Percentiles rank a stretch among this genome's conserved stretches.
These are phyloP conservation scores for Osmoderma eremita DNA, from an alignment of 2,888 invertebrate species.

Conservation along the genomic window DNA sequence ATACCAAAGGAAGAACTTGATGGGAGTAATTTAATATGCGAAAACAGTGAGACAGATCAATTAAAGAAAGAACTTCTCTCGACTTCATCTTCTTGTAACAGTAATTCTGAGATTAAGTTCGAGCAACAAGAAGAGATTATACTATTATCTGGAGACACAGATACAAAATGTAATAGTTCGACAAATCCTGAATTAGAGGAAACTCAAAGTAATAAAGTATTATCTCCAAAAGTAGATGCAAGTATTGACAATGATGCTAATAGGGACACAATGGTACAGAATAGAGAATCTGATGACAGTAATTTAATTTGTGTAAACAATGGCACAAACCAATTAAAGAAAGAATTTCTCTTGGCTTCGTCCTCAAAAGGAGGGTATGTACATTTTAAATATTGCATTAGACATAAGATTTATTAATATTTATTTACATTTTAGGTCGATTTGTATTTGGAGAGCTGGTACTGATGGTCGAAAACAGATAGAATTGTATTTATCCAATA, in stretches of 20 bases:
- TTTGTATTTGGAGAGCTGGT: constrained; percentile 74
- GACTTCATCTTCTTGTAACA: constrained; percentile 76
- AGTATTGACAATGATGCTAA: background rate
- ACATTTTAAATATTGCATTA: constrained; percentile 45
- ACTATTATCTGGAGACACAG: too few relatives aligned
- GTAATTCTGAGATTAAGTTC: too few relatives aligned
- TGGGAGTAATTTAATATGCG: background rate
- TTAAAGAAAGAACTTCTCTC: constrained; percentile 67
- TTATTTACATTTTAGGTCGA: constrained; percentile 60
- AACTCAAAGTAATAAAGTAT: too few relatives aligned
- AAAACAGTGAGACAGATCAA: constrained; percentile 14
- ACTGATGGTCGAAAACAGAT: constrained; percentile 68
- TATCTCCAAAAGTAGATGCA: too few relatives aligned
- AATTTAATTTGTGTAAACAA: constrained; percentile 5
- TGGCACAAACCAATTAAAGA: constrained; percentile 45
- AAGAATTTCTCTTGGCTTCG: constrained; percentile 73
- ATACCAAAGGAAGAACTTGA: constrained; percentile 1
- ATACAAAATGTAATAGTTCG: too few relatives aligned
- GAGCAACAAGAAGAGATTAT: too few relatives aligned
- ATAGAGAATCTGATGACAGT: constrained; percentile 9
- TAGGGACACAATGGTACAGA: background rate
- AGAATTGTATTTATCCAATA: constrained; percentile 50
- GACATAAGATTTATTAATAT: constrained; percentile 18
- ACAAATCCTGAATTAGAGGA: too few relatives aligned
- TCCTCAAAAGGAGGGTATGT: constrained; percentile 73